A percentile compares a stretch with the other conserved stretches of the same genome.
Evolutionary conservation across 2,113 vertebrate genomes (phyloP).

Genomic region (Steatornis caripensis): DNA sequence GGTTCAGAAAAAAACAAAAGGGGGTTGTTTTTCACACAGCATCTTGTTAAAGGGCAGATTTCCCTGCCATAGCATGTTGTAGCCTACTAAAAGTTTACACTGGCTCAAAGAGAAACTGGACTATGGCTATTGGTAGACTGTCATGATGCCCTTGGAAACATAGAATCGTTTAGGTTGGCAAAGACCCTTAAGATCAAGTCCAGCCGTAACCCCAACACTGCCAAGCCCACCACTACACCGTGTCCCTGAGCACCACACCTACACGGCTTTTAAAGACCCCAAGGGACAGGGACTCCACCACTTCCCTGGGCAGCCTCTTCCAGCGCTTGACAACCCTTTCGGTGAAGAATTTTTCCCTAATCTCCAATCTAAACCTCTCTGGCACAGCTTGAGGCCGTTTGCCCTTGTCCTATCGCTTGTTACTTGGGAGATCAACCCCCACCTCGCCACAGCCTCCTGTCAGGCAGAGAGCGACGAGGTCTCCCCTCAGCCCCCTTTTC

Average conservation of each 20-base stretch:
- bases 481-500: too few species aligned
- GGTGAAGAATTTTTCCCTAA: too few species aligned
- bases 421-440: too few species aligned
- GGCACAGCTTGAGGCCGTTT: too few species aligned
- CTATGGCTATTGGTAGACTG: background rate
- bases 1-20: background rate
- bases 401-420: too few species aligned
- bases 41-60: background rate
- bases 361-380: too few species aligned
- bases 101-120: background rate
- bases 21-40: background rate
- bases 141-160: background rate
- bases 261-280: background rate
- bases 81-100: background rate
- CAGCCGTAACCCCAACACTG: background rate
- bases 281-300: background rate
- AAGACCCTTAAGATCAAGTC: background rate
- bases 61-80: background rate
- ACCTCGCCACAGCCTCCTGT: too few species aligned
- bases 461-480: too few species aligned
- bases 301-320: background rate
- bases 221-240: too few species aligned
- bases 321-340: background rate
- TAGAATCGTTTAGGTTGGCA: background rate
- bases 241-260: too few species aligned